Evolutionary conservation across 2,888 invertebrate genomes (phyloP).

Genomic region (Volucella bombylans): DNA sequence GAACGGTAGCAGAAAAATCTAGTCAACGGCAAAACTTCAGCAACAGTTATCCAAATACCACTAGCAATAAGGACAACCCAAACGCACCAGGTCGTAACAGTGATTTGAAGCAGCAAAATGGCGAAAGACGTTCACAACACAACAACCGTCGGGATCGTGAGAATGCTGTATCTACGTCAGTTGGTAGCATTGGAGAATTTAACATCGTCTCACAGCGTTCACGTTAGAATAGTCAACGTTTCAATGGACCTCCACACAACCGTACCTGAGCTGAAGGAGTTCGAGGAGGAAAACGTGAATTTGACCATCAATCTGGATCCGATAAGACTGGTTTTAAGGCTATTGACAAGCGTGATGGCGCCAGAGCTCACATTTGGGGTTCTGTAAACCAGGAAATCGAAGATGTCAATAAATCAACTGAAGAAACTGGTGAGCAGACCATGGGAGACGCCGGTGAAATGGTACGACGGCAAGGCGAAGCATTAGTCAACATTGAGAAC

Average conservation of each 20-base stretch:
- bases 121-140: conserved; percentile 88
- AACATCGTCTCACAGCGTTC: conserved; percentile 78
- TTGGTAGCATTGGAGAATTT: conserved; percentile 82
- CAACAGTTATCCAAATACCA: too few relatives aligned
- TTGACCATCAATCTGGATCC: conserved; percentile 96
- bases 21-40: too few relatives aligned
- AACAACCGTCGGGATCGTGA: conserved; percentile 83
- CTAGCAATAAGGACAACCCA: too few relatives aligned
- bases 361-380: conserved; percentile 98
- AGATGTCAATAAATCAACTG: conserved; percentile 81
- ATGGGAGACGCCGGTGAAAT: too few relatives aligned
- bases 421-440: conserved; percentile 75
- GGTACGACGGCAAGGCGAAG: too few relatives aligned
- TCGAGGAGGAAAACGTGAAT: conserved; percentile 93
- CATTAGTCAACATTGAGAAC: too few relatives aligned
- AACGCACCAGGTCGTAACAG: conserved; percentile 45
- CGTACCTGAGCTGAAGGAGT: conserved; percentile 81
- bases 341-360: conserved; percentile 96
- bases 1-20: too few relatives aligned
- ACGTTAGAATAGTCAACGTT: conserved; percentile 82
- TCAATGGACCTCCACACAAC: conserved; percentile 78
- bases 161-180: conserved; percentile 76
- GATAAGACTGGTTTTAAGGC: conserved; percentile 97
- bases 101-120: conserved; percentile 77
- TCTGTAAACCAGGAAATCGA: conserved; percentile 95